Evolutionary conservation across 1,140 invertebrate genomes (phyloP), one percentile per base, ranked within the genome.

Genomic region (Microplitis demolitor): DNA sequence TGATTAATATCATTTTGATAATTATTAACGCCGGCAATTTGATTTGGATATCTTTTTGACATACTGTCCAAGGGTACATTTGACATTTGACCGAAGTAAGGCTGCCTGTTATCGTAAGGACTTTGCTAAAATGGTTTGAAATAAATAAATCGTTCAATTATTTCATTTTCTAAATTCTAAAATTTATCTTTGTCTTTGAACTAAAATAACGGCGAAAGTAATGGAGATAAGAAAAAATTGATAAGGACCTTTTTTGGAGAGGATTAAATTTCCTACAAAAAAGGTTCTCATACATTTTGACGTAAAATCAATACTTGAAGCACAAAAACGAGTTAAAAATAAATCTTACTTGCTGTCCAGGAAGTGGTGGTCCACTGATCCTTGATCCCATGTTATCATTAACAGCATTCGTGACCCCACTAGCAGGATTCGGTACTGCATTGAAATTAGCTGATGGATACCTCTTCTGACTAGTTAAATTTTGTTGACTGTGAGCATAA

Each of bases 1-100:
- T 87, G 88, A 76, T 81, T 83, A 76, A 85, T 83, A 74, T 83
- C 82, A 77, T 85, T 82, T 5, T 81, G 82, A 79, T 84, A 86
- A 53, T 45, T 45, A 45, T 45, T 45, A 45, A 45, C 39, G 11
- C 39, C 39, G 39, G 39, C 11, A 6, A 45, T 45, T 45, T 79
- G 51, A 53, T 75, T 74, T 8, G 71, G 81, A 76, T 85, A 86
- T 74, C 81, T 81, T 76, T 79, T 89, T 79, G 69, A 84, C 80
- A 80, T 85, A 82, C 77, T 87, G 83, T 83, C 85, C 73, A 84
- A 79, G 35, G 83, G 83, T 67, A 88, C 78, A 62, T 82, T 86
- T 13, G 82, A 80, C 79, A 86, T 84, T 75, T 81, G 83, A n/a
- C 78, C 78, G 39, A 74, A 66, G 78, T 82, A 82, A 76, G 80